phyloP scores from a whole-genome alignment of 2,888 invertebrate species.

The Blera fallax region DNA sequence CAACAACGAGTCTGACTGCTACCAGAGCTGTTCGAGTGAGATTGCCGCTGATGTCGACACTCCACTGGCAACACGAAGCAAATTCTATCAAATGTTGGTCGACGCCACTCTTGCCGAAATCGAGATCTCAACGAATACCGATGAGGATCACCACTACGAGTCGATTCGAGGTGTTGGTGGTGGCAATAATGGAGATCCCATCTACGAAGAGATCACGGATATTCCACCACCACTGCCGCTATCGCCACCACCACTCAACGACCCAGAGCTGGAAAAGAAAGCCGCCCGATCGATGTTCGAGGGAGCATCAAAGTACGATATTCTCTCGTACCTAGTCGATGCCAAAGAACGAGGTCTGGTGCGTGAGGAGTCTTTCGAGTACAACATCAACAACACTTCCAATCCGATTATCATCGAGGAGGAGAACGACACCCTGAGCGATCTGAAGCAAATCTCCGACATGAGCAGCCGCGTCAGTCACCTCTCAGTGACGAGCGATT shows the following conservation, averaged over 20 bases:
- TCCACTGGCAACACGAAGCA: constrained; percentile 84
- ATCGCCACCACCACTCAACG: constrained; percentile 89
- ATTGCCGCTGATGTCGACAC: constrained; percentile 83
- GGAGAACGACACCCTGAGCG: constrained; percentile 84
- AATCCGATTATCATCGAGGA: constrained; percentile 83
- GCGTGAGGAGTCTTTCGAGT: constrained; percentile 88
- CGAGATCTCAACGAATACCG: constrained; percentile 84
- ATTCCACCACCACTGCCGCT: constrained; percentile 90
- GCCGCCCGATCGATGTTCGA: constrained; percentile 87
- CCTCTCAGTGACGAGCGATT: constrained; percentile 91
- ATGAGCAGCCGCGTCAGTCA: constrained; percentile 88
- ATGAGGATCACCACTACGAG: constrained; percentile 88
- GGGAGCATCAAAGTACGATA: constrained; percentile 93
- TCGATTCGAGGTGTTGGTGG: constrained; percentile 83
- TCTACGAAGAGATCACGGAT: constrained; percentile 89
- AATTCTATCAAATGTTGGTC: constrained; percentile 88
- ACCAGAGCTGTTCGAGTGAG: constrained; percentile 87
- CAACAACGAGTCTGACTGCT: constrained; percentile 86
- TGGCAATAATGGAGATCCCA: constrained; percentile 84
- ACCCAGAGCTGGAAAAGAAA: constrained; percentile 88
- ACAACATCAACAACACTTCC: constrained; percentile 83
- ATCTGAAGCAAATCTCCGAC: constrained; percentile 81
- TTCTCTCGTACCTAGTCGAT: constrained; percentile 93
- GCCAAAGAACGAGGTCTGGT: constrained; percentile 90
- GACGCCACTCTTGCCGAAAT: constrained; percentile 88